Base-by-base conservation (phyloP, 2,113 vertebrate genomes). In the Forbesichthys agassizii region DNA sequence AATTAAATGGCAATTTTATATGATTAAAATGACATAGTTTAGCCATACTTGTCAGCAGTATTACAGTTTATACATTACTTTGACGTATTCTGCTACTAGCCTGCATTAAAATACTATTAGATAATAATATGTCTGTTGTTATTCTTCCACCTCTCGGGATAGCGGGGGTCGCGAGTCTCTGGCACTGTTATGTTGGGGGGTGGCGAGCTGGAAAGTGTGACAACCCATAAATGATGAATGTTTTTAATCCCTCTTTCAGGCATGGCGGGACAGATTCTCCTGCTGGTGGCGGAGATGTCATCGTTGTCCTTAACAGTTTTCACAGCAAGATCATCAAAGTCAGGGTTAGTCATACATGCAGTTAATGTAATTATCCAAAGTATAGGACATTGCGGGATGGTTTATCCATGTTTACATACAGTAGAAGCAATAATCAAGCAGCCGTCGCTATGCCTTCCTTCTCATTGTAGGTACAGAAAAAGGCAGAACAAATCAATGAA, bases 321-420 rank as follows among this genome's bases (percentile, higher is more conserved):
- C 95, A 94, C 88, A 96, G 95, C 92, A 99, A 96, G 90, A 96
- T 95, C 79, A 93, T 99, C 88, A 95, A 95, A 95, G 91, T 99
- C 70, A 90, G 95, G 81, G 98, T 99, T 69, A 73, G 95, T 93
- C 27, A 27, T 3, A 27, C 27, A 27, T 27, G 27, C 2, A 27
- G 2, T 69, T 9, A 57, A 42, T 58, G 12, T 16, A 14, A 7
- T 47, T 9, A 1, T 14, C 56, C 13, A 11, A 33, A n/a, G 4
- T 18, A 13, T 33, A 20, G 11, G 54, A 55, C 33, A 20, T 66
- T 53, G n/a, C 27, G 11, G 8, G 75, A 62, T 48, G 11, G 1
- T 59, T 42, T 42, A 54, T 51, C 42, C 18, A 16, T 13, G 11
- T 54, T 49, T 54, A 9, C 18, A 13, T 4, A n/a, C 11, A 53